These are phyloP conservation scores for Clarias fuscus DNA, from an alignment of 2,797 vertebrate genomes.

Conservation along the genomic window DNA sequence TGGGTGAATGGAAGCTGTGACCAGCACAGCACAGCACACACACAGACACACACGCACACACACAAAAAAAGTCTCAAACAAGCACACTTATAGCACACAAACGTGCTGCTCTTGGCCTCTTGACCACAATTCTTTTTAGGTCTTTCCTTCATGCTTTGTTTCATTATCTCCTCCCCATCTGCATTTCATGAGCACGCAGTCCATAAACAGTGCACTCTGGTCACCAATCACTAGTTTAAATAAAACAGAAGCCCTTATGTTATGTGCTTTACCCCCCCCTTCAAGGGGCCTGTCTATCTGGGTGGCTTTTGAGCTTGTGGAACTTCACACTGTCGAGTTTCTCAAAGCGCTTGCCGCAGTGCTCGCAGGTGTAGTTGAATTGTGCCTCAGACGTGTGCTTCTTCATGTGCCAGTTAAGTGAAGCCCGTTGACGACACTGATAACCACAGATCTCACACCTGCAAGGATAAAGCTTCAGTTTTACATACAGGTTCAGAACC, in stretches of 20 bases:
- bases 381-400: conserved; percentile 85
- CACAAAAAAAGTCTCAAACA: background rate
- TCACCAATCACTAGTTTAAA: background rate
- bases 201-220: background rate
- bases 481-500: background rate
- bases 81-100: background rate
- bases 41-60: too few relatives aligned
- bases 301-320: conserved; percentile 91
- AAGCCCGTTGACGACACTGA: conserved; percentile 90
- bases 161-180: background rate
- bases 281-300: conserved; percentile 81
- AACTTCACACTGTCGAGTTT: conserved; percentile 92
- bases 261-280: background rate
- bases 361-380: conserved; percentile 89
- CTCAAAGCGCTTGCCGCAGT: conserved; percentile 89
- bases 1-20: conserved; percentile 22
- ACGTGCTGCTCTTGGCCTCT: background rate
- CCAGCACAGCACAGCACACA: conserved; percentile 35
- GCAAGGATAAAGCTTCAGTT: background rate
- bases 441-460: conserved; percentile 95
- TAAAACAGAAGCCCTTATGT: background rate
- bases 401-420: conserved; percentile 96
- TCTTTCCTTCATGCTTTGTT: conserved; percentile 7
- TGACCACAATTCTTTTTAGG: background rate
- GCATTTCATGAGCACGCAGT: background rate